Conservation (phyloP, 2,888 invertebrate species). For the Schizotus pectinicornis region DNA sequence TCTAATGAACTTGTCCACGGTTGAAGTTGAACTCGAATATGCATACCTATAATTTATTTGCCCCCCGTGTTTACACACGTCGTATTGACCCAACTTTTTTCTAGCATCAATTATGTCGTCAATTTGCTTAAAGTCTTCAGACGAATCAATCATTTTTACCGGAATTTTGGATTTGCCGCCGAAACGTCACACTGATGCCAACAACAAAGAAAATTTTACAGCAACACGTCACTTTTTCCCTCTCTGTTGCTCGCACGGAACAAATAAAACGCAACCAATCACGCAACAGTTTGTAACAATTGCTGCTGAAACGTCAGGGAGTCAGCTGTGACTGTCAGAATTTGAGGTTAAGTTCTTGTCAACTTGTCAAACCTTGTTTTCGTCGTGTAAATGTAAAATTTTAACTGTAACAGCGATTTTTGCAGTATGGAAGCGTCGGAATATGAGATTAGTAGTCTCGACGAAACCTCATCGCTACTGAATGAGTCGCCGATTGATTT, state of each 20-base stretch:
- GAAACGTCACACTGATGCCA: constrained; percentile 6
- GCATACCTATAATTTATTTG: constrained; percentile 43
- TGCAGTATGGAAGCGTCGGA: constrained; percentile 46
- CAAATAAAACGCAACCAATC: too few species aligned
- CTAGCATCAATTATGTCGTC: constrained; percentile 56
- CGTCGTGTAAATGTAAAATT: constrained; percentile 18
- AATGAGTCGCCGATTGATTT: constrained; percentile 37
- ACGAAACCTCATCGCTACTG: constrained; percentile 44
- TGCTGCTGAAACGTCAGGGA: neutral
- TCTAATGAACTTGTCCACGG: constrained; percentile 33
- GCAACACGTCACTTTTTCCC: too few species aligned
- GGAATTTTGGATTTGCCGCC: constrained; percentile 21
- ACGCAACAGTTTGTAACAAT: neutral
- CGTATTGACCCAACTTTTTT: constrained; percentile 53
- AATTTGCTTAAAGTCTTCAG: constrained; percentile 48
- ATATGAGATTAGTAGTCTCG: constrained; percentile 46
- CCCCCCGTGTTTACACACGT: constrained; percentile 42
- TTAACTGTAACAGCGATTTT: constrained; percentile 11
- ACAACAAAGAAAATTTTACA: too few species aligned
- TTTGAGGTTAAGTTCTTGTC: constrained; percentile 4
- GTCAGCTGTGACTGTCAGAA: constrained; percentile 3
- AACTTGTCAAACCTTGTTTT: constrained; percentile 17
- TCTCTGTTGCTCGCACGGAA: too few species aligned
- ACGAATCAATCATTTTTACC: constrained; percentile 38
- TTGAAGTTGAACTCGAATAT: constrained; percentile 41